Percentiles rank a stretch among this genome's conserved stretches.
phyloP scores from a whole-genome alignment of 2,888 invertebrate species.

The Microplitis deprimator region DNA sequence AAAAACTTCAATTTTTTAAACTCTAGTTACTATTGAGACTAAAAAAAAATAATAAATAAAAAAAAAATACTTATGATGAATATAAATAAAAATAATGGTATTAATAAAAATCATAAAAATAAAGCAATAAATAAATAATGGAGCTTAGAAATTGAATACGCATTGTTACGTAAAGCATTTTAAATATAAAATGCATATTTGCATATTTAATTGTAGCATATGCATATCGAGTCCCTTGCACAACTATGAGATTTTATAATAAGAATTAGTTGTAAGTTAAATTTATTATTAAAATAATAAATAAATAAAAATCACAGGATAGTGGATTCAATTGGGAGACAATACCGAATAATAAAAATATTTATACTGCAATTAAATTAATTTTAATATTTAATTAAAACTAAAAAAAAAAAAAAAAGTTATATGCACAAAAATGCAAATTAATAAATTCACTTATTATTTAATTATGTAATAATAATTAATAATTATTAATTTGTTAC shows the following conservation, averaged over 20 bases:
- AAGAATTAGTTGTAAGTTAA: conserved; percentile 5
- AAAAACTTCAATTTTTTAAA: neutral
- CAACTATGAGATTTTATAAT: conserved; percentile 16
- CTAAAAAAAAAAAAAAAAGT: conserved; percentile 3
- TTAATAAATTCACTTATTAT: neutral
- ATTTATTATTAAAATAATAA: neutral
- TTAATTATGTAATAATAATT: neutral
- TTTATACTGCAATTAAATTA: conserved; percentile 17
- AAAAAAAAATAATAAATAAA: neutral
- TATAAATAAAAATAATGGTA: conserved; percentile 4
- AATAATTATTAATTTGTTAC: neutral
- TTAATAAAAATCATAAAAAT: neutral
- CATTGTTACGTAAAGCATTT: conserved; percentile 3
- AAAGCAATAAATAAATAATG: conserved; percentile 34
- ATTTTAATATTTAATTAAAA: conserved; percentile 5
- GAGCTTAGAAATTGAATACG: conserved; percentile 22
- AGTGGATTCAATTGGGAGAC: conserved; percentile 2
- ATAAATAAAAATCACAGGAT: neutral
- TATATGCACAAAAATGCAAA: conserved; percentile 25
- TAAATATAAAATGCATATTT: conserved; percentile 14
- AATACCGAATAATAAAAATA: neutral
- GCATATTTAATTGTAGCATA: conserved; percentile 22
- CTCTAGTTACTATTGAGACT: neutral
- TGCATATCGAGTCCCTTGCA: conserved; percentile 23
- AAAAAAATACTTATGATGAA: neutral